Conservation (phyloP, 2,797 vertebrate species). For the Sylvia borin region DNA sequence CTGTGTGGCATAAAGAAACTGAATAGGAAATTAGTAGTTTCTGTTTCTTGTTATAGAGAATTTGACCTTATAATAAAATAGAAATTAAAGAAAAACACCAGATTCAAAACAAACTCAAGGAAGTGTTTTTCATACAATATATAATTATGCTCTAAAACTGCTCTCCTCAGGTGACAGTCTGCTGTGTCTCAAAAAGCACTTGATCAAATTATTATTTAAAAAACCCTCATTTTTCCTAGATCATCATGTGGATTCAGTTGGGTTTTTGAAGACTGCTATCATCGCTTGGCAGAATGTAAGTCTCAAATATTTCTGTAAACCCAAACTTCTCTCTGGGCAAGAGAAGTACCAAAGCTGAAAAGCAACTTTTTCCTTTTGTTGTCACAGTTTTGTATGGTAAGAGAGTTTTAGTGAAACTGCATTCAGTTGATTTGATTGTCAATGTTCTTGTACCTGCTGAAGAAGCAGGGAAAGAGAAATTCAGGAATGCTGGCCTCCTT, state of each 20-base stretch:
- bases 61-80: background rate
- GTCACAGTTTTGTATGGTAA: background rate
- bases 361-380: background rate
- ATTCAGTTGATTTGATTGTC: background rate
- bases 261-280: background rate
- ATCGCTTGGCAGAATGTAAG: background rate
- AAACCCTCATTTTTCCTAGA: background rate
- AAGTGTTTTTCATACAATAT: background rate
- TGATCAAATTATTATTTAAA: background rate
- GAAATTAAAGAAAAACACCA: background rate
- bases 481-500: background rate
- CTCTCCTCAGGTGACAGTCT: background rate
- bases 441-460: background rate
- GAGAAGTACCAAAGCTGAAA: background rate
- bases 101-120: background rate
- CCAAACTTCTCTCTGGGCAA: background rate
- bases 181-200: background rate
- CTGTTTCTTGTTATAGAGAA: background rate
- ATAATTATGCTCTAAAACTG: background rate
- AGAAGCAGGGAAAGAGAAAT: background rate
- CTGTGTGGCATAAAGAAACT: background rate
- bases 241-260: background rate
- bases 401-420: background rate
- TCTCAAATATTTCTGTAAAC: background rate
- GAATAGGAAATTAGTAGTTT: background rate